Percentiles rank a stretch among this genome's conserved stretches.
Evolutionary conservation across 2,797 vertebrate genomes (phyloP).

Genomic region (Pseudochirops corinnae): DNA sequence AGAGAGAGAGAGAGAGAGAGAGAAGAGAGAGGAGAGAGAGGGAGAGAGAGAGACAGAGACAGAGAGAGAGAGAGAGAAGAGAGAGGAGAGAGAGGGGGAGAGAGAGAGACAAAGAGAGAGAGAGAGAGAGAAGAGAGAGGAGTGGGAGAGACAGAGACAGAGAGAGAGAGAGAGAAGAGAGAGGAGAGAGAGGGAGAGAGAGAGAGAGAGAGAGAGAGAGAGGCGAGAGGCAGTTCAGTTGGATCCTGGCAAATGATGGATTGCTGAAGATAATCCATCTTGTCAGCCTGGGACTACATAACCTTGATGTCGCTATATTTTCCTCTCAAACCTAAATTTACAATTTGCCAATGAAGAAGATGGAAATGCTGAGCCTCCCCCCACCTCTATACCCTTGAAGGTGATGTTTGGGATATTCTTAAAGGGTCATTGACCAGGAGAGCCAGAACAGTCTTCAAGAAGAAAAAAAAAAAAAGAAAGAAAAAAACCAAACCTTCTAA

Average conservation of each 20-base stretch:
- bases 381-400: not conserved
- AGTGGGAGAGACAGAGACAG: accelerated
- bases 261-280: conserved; percentile 81
- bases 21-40: not conserved
- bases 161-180: not conserved
- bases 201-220: not conserved
- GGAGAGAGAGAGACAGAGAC: accelerated
- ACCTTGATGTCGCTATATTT: conserved; percentile 86
- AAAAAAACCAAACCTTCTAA: not conserved
- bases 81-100: too few relatives aligned
- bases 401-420: not conserved
- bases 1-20: not conserved
- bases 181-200: too few relatives aligned
- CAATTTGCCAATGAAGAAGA: conserved; percentile 65
- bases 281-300: conserved; percentile 81
- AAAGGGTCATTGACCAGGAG: not conserved
- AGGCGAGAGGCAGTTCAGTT: conserved; percentile 63
- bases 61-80: accelerated
- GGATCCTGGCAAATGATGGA: conserved; percentile 77
- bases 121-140: not conserved
- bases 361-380: conserved; percentile 40
- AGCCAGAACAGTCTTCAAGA: not conserved
- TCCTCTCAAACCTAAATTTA: conserved; percentile 80
- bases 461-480: too few relatives aligned
- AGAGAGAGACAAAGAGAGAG: too few relatives aligned